phyloP scores from a whole-genome alignment of 2,888 invertebrate species.

The Drosophila quinaria region DNA sequence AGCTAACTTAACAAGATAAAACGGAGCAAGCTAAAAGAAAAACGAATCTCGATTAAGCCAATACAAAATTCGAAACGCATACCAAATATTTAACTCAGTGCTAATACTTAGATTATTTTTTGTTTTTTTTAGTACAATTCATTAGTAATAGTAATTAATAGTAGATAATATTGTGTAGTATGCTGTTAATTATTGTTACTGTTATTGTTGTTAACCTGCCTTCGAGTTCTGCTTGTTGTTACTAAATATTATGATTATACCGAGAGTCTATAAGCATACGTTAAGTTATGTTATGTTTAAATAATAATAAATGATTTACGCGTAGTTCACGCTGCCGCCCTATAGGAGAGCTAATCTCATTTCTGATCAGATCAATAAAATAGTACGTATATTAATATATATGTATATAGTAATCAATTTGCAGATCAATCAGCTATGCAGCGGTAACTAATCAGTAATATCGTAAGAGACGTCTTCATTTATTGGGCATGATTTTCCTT shows the following conservation, averaged over 20 bases:
- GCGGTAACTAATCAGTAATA: slow-evolving; percentile 45
- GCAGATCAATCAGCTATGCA: slow-evolving; percentile 47
- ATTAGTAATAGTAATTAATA: slow-evolving; percentile 55
- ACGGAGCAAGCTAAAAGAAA: slow-evolving; percentile 44
- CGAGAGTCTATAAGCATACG: slow-evolving; percentile 60
- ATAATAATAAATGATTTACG: slow-evolving; percentile 73
- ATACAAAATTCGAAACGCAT: slow-evolving; percentile 49
- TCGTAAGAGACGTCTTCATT: slow-evolving; percentile 25
- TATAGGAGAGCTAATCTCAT: slow-evolving; percentile 32
- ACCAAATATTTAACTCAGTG: slow-evolving; percentile 68
- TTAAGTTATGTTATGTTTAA: slow-evolving; percentile 58
- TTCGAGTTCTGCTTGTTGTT: slow-evolving; percentile 60
- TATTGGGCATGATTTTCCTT: slow-evolving; percentile 83
- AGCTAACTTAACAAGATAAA: slow-evolving; percentile 50
- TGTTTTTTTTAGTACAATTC: slow-evolving; percentile 34
- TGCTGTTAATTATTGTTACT: slow-evolving; percentile 55
- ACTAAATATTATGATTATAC: slow-evolving; percentile 57
- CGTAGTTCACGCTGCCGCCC: slow-evolving; percentile 36
- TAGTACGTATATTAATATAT: slow-evolving; percentile 29
- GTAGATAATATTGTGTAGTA: slow-evolving; percentile 43
- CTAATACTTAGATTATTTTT: slow-evolving; percentile 59
- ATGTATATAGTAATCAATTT: slow-evolving; percentile 39
- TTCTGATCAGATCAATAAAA: slow-evolving; percentile 37
- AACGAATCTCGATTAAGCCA: slow-evolving; percentile 53
- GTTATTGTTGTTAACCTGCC: slow-evolving; percentile 65